Conservation (phyloP, 2,797 vertebrate species). For the Rhynchonycteris naso region DNA sequence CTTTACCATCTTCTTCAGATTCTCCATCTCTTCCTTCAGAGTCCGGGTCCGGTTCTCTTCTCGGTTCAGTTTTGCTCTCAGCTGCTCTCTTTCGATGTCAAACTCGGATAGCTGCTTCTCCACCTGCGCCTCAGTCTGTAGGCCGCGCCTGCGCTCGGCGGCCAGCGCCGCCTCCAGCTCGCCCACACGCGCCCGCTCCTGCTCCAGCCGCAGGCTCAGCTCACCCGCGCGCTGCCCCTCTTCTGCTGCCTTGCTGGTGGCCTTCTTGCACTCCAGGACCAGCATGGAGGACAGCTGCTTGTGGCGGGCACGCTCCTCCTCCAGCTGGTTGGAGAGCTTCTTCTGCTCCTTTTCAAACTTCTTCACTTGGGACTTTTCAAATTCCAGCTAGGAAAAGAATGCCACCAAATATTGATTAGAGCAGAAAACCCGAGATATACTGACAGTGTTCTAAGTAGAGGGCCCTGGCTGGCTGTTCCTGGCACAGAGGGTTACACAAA, state of each 20-base stretch:
- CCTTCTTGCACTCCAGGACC: slow-evolving; percentile 94
- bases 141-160: slow-evolving; percentile 87
- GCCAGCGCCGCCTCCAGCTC: slow-evolving; percentile 90
- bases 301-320: slow-evolving; percentile 94
- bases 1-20: slow-evolving; percentile 87
- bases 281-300: slow-evolving; percentile 94
- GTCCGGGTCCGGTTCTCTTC: slow-evolving; percentile 92
- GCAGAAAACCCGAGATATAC: not conserved
- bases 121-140: slow-evolving; percentile 91
- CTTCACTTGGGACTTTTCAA: slow-evolving; percentile 93
- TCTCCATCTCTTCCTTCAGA: slow-evolving; percentile 92
- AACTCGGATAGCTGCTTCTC: slow-evolving; percentile 94
- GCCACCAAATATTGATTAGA: slow-evolving; percentile 51
- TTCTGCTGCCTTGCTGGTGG: slow-evolving; percentile 92
- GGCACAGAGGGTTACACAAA: accelerated
- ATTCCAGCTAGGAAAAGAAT: slow-evolving; percentile 90
- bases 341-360: slow-evolving; percentile 93
- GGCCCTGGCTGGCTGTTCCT: not conserved
- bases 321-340: slow-evolving; percentile 90
- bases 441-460: accelerated
- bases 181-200: slow-evolving; percentile 89
- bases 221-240: slow-evolving; percentile 92
- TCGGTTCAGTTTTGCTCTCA: slow-evolving; percentile 90
- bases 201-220: slow-evolving; percentile 89
- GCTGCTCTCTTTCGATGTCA: slow-evolving; percentile 92